Evolutionary conservation across 2,888 invertebrate genomes (phyloP), one percentile per base, ranked within the genome.

Genomic region (Plemyria rubiginata): DNA sequence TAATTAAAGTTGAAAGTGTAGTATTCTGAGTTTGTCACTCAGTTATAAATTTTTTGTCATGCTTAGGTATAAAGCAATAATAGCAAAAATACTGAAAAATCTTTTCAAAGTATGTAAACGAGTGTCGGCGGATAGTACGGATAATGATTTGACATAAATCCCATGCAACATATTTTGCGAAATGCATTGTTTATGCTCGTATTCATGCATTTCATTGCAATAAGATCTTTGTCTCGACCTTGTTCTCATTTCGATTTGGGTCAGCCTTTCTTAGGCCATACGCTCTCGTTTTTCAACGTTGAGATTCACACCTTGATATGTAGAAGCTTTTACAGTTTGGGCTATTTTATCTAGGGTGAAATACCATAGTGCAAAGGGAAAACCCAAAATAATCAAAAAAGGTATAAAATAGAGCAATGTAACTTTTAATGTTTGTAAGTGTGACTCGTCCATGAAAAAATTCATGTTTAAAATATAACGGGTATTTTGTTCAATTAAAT

Each of bases 161-260:
- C 11, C 8, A 16, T 16, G 46, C 41, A 62, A 9, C 45, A 38
- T 38, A 11, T 59, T 62, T 55, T 46, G 60, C 8, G 13, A 43
- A 62, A 66, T 56, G 60, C 59, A 53, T 63, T 45, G 36, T 57
- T 66, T 60, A 53, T 58, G 46, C 46, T 52, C 43, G 58, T 52
- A 67, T 67, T 66, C 69, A 63, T 55, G 53, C 67, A 55, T 71
- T 65, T 67, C 66, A 69, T 71, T 71, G 71, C 71, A 68, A 67
- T 64, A 62, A 68, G 66, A 68, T 66, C 63, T 69, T 64, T 64
- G 60, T 65, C 65, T 64, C 64, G 65, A 69, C 71, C 71, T 68
- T 69, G 71, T 68, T 69, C 69, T 55, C 62, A 46, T 71, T 71
- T 40, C 51, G 64, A 71, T 71, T 66, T 69, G 64, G 69, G 71